Conservation (phyloP, 2,888 invertebrate genomes). For the Eupithecia dodoneata region DNA sequence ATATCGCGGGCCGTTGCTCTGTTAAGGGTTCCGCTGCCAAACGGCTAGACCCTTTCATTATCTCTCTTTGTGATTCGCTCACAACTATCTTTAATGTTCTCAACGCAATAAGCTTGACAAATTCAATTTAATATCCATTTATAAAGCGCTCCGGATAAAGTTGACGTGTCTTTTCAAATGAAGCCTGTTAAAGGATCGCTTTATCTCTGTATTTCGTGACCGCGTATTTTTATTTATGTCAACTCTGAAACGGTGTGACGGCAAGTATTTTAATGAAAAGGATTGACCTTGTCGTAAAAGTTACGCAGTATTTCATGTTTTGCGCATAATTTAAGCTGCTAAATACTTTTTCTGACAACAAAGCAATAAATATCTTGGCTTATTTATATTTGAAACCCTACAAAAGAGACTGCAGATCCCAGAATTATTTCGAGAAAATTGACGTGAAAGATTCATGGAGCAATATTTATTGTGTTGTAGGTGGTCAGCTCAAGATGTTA, state of each 20-base stretch:
- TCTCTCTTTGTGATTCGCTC: constrained; percentile 62
- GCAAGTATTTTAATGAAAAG: constrained; percentile 40
- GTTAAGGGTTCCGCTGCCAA: constrained; percentile 65
- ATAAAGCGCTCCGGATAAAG: constrained; percentile 56
- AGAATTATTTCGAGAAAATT: neutral
- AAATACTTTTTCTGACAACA: constrained; percentile 18
- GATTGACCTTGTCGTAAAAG: constrained; percentile 38
- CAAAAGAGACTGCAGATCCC: constrained; percentile 12
- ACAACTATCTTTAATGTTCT: constrained; percentile 70
- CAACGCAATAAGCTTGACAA: constrained; percentile 60
- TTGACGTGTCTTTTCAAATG: constrained; percentile 55
- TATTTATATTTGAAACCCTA: constrained; percentile 11
- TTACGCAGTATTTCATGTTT: constrained; percentile 23
- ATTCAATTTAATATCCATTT: constrained; percentile 66
- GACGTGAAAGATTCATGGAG: neutral
- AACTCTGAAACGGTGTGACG: constrained; percentile 45
- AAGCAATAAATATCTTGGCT: constrained; percentile 11
- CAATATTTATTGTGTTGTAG: neutral
- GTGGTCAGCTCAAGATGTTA: neutral
- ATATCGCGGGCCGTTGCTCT: constrained; percentile 70
- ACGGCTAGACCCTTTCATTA: constrained; percentile 67
- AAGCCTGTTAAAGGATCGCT: constrained; percentile 48
- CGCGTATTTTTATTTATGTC: constrained; percentile 45
- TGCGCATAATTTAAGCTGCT: constrained; percentile 21
- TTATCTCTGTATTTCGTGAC: constrained; percentile 49